A percentile compares a stretch with the other conserved stretches of the same genome.
Conservation (phyloP, 2,113 vertebrate species). For the Ammodytes marinus region DNA sequence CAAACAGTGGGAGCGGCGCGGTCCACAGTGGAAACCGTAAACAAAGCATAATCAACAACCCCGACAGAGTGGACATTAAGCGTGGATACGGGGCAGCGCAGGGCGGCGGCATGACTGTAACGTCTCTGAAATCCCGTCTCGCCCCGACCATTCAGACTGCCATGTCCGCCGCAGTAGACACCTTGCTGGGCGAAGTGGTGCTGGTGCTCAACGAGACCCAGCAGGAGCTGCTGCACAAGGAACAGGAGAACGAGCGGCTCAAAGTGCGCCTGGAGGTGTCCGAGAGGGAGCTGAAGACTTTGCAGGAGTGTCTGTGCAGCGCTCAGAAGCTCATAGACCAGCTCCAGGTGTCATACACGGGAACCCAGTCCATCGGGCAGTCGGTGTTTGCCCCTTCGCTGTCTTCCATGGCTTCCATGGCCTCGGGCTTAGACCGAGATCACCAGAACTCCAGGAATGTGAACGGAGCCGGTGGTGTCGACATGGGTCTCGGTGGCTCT, state of each 20-base stretch:
- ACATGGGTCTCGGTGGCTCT: constrained; percentile 79
- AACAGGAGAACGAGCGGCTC: constrained; percentile 85
- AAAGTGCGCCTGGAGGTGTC: constrained; percentile 85
- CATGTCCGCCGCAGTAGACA: constrained; percentile 86
- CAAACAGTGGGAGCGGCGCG: constrained; percentile 51
- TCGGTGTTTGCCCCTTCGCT: constrained; percentile 75
- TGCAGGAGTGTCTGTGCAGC: constrained; percentile 86
- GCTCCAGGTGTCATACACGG: constrained; percentile 82
- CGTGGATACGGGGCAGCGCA: constrained; percentile 63
- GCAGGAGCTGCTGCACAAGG: constrained; percentile 82
- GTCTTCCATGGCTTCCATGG: constrained; percentile 70
- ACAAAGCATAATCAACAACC: constrained; percentile 71
- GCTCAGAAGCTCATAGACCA: constrained; percentile 87
- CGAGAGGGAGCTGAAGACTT: constrained; percentile 83
- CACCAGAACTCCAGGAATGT: constrained; percentile 74
- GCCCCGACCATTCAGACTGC: constrained; percentile 85
- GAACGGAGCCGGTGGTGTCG: constrained; percentile 72
- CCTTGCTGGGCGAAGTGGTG: constrained; percentile 84
- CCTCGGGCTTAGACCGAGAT: constrained; percentile 70
- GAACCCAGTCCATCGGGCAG: constrained; percentile 66
- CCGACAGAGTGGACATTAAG: constrained; percentile 71
- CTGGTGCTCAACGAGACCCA: constrained; percentile 84
- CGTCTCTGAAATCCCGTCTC: constrained; percentile 82
- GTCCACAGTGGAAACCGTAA: constrained; percentile 76
- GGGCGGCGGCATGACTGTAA: constrained; percentile 77